A percentile compares a stretch with the other conserved stretches of the same genome.
These are phyloP conservation scores for Isoperla grammatica DNA, from an alignment of 2,888 invertebrate species.

Conservation along the genomic window DNA sequence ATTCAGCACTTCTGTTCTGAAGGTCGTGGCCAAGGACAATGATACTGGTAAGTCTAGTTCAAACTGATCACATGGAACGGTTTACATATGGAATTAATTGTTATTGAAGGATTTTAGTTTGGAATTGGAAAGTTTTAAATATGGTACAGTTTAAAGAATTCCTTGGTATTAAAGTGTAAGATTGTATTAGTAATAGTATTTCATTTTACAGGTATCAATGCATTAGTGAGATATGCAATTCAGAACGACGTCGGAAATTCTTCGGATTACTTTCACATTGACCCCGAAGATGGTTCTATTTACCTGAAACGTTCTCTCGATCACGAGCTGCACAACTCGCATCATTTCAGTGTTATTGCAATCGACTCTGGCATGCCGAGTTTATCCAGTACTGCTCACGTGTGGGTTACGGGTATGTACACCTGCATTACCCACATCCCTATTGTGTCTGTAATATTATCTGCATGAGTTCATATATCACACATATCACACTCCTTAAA, in stretches of 20 bases:
- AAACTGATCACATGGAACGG: too few relatives aligned
- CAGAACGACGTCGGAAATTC: constrained; percentile 56
- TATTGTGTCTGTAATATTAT: background rate
- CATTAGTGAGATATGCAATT: constrained; percentile 64
- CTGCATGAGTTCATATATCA: background rate
- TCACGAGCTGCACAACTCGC: constrained; percentile 65
- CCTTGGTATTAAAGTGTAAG: background rate
- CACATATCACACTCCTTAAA: background rate
- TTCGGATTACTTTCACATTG: constrained; percentile 68
- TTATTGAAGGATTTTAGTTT: too few relatives aligned
- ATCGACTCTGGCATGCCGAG: constrained; percentile 80
- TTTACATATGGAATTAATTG: too few relatives aligned
- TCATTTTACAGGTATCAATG: constrained; percentile 51
- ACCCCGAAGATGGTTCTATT: constrained; percentile 68
- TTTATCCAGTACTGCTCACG: constrained; percentile 72
- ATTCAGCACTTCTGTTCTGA: constrained; percentile 64
- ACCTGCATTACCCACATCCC: too few relatives aligned
- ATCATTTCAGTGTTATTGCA: constrained; percentile 75
- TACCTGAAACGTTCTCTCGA: constrained; percentile 74
- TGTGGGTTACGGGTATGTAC: constrained; percentile 65
- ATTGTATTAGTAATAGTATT: constrained; percentile 12
- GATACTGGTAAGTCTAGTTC: constrained; percentile 60
- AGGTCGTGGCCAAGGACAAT: constrained; percentile 67
- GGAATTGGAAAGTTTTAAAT: too few relatives aligned
- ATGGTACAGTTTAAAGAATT: too few relatives aligned